phyloP scores from a whole-genome alignment of 2,888 invertebrate genomes.

The Phanerotoma sp. region DNA sequence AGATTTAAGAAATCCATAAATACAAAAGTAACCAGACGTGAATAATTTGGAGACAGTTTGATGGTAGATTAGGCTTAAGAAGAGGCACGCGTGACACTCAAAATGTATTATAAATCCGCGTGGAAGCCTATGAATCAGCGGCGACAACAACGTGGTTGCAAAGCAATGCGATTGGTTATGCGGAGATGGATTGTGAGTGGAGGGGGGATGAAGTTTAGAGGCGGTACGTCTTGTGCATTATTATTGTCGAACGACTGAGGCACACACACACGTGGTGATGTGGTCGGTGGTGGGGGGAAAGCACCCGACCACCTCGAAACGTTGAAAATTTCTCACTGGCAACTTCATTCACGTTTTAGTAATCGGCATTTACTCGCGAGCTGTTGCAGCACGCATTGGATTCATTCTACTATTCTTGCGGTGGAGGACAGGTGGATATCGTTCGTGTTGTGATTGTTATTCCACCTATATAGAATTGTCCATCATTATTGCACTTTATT shows the following conservation, averaged over 20 bases:
- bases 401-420: background rate
- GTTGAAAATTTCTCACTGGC: background rate
- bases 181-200: no score
- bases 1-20: no score
- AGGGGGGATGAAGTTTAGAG: background rate
- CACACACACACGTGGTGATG: no score
- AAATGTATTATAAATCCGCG: no score
- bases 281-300: constrained; percentile 12
- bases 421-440: constrained; percentile 10
- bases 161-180: no score
- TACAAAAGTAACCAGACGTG: no score
- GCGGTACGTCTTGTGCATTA: background rate
- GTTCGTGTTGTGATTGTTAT: background rate
- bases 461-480: background rate
- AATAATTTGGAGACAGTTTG: no score
- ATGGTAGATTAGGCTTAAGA: no score
- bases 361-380: constrained; percentile 36
- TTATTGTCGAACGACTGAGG: background rate
- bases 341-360: constrained; percentile 33
- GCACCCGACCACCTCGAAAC: constrained; percentile 21
- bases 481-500: no score
- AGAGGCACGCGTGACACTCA: no score
- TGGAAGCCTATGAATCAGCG: no score
- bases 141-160: no score
- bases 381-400: constrained; percentile 30